Percentiles rank a stretch among this genome's conserved stretches.
These are phyloP conservation scores for Pygoscelis adeliae DNA, from an alignment of 2,113 vertebrate genomes.

Conservation along the genomic window DNA sequence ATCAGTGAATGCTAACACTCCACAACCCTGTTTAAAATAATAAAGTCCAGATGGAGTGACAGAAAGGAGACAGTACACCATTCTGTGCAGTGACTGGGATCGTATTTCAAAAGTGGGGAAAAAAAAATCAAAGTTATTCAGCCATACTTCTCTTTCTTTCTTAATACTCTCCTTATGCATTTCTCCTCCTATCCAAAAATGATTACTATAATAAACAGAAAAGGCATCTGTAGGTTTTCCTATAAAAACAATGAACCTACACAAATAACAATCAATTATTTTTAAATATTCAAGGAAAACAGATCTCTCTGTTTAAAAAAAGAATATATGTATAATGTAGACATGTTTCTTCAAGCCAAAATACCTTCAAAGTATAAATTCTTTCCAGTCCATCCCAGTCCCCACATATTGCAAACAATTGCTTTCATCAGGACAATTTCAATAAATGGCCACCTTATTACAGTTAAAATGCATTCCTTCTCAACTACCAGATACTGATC, in stretches of 20 bases:
- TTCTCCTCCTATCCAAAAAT: constrained; percentile 13
- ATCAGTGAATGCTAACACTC: constrained; percentile 38
- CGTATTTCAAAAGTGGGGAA: constrained; percentile 69
- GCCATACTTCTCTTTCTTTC: constrained; percentile 38
- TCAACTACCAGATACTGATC: neutral
- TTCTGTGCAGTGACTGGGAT: constrained; percentile 60
- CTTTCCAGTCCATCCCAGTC: neutral
- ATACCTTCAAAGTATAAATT: neutral
- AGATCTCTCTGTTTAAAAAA: neutral
- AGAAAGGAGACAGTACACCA: constrained; percentile 57
- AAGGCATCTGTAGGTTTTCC: neutral
- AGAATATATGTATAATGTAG: neutral
- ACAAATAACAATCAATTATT: neutral
- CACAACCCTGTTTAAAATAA: constrained; percentile 68
- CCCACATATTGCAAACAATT: neutral
- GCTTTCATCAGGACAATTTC: neutral
- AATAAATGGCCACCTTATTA: neutral
- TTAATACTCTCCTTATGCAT: constrained; percentile 69
- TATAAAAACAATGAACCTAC: neutral
- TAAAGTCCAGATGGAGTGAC: constrained; percentile 73
- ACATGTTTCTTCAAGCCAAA: neutral
- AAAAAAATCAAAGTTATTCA: constrained; percentile 57
- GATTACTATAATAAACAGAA: constrained; percentile 26
- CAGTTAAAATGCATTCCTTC: neutral
- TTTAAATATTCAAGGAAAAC: neutral